Conservation (phyloP, 2,888 invertebrate species). For the Pristionchus mayeri region DNA sequence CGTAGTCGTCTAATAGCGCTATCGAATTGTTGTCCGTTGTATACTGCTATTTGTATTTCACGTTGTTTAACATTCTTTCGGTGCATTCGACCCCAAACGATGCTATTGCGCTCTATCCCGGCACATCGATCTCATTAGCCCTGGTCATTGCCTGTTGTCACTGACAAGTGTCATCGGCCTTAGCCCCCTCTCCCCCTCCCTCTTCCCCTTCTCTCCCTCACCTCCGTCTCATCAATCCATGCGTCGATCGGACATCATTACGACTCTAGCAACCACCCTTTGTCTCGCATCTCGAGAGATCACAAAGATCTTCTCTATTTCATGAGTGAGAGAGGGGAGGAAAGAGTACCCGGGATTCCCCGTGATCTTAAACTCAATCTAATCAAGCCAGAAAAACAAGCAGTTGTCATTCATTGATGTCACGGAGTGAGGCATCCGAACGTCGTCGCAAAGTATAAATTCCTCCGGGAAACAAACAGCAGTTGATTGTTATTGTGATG, state of each 20-base stretch:
- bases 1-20: no score
- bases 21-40: background rate
- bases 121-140: background rate
- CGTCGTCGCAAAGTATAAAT: no score
- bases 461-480: no score
- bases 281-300: background rate
- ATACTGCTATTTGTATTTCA: no score
- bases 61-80: no score
- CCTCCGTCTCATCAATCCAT: conserved; percentile 22
- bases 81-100: no score
- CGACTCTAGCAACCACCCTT: background rate
- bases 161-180: conserved; percentile 3
- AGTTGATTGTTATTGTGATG: background rate
- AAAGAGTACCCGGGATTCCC: background rate
- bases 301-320: background rate
- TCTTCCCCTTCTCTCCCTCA: background rate
- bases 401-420: background rate
- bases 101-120: background rate
- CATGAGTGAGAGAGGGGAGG: background rate
- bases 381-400: background rate
- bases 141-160: conserved; percentile 15
- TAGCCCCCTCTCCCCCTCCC: background rate
- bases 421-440: no score
- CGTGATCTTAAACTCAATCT: background rate
- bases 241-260: conserved; percentile 1